Percentiles rank a stretch among this genome's conserved stretches.
Conservation (phyloP, 2,888 invertebrate species). For the Drosophila suboccidentalis region DNA sequence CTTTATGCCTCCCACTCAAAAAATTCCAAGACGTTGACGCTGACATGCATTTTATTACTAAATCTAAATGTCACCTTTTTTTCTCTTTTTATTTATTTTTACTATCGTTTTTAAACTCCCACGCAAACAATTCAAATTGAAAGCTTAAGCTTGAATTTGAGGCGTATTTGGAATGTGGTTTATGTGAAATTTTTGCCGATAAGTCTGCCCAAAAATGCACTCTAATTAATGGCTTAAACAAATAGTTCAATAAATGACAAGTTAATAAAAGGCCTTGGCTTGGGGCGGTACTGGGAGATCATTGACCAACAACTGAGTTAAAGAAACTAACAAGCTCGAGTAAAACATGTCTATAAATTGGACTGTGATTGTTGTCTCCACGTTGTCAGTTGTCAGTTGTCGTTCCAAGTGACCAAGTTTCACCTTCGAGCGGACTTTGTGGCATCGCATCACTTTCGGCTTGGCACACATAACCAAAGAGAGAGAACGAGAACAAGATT, state of each 20-base stretch:
- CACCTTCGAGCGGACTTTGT: conserved; percentile 64
- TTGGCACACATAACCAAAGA: conserved; percentile 60
- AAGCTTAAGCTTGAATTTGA: conserved; percentile 20
- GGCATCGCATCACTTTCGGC: conserved; percentile 70
- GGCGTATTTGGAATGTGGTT: conserved; percentile 9
- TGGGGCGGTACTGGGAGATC: conserved; percentile 18
- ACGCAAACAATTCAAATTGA: conserved; percentile 28
- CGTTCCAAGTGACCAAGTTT: conserved; percentile 66
- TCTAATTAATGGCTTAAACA: conserved; percentile 33
- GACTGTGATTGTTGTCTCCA: conserved; percentile 1
- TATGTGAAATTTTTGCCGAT: conserved; percentile 23
- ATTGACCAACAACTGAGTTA: conserved; percentile 28
- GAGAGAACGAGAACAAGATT: conserved; percentile 18
- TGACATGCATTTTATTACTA: conserved; percentile 7
- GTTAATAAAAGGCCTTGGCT: conserved; percentile 15
- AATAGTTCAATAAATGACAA: conserved; percentile 15
- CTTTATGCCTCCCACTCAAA: conserved; percentile 52
- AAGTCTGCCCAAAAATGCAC: conserved; percentile 30
- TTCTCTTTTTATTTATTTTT: conserved; percentile 18
- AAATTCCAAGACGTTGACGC: conserved; percentile 65
- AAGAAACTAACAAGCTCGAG: conserved; percentile 31
- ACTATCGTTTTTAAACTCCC: conserved; percentile 36
- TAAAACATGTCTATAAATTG: conserved; percentile 12
- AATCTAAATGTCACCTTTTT: not conserved
- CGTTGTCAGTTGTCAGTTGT: conserved; percentile 6